Evolutionary conservation across 2,113 vertebrate genomes (phyloP).

Genomic region (Ptilorrhoa leucosticta): DNA sequence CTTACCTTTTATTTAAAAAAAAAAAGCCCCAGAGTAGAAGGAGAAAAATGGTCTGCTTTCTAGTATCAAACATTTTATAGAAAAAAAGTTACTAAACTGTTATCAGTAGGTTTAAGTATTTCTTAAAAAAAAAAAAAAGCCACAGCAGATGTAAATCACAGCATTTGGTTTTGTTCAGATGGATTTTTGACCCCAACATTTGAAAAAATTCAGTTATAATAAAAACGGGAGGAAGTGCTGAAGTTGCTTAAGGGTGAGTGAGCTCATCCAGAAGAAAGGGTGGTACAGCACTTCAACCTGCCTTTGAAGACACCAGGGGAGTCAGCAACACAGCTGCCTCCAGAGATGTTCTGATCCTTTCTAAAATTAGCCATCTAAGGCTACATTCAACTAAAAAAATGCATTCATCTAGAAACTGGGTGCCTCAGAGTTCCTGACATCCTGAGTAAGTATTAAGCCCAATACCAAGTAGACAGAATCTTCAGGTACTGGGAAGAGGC

Average conservation of each 20-base stretch:
- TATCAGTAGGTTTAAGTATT: not conserved
- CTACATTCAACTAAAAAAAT: not conserved
- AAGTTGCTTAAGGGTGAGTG: not conserved
- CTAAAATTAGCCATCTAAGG: not conserved
- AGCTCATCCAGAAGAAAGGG: not conserved
- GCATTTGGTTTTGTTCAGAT: not conserved
- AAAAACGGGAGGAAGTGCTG: not conserved
- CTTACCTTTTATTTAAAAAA: slow-evolving; percentile 25
- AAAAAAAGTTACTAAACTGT: not conserved
- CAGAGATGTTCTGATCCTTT: not conserved
- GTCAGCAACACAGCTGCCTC: not conserved
- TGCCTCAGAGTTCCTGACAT: not conserved
- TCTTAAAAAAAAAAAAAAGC: not conserved
- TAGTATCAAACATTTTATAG: not conserved
- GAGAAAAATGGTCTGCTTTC: not conserved
- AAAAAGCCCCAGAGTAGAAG: not conserved
- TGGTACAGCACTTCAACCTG: not conserved
- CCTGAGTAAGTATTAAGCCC: not conserved
- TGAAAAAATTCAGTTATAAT: not conserved
- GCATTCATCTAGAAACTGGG: not conserved
- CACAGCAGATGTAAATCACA: not conserved
- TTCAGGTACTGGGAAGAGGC: not conserved
- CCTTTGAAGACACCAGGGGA: not conserved
- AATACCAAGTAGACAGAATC: not conserved
- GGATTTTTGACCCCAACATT: not conserved